Percentiles rank a stretch among this genome's conserved stretches.
phyloP scores from a whole-genome alignment of 2,113 vertebrate genomes.

The Panthera tigris region DNA sequence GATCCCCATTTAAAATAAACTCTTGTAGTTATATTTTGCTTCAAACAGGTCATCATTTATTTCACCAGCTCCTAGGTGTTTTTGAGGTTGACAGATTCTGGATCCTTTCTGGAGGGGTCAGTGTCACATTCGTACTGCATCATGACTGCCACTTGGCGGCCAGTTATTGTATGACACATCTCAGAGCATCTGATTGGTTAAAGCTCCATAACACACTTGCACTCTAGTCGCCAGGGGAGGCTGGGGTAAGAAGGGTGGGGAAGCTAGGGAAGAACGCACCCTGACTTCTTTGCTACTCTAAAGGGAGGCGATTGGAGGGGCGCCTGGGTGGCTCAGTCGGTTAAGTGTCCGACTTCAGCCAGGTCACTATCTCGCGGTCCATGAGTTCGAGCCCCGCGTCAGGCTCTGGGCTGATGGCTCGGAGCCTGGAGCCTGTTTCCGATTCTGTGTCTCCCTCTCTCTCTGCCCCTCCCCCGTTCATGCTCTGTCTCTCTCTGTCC shows the following conservation, averaged over 20 bases:
- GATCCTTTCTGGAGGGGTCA: not conserved
- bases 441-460: no score
- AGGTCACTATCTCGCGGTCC: no score
- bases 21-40: not conserved
- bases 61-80: not conserved
- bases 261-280: not conserved
- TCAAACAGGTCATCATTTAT: not conserved
- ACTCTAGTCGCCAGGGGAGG: not conserved
- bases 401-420: no score
- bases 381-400: no score
- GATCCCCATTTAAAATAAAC: not conserved
- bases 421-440: no score
- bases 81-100: not conserved
- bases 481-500: no score
- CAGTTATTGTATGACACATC: not conserved
- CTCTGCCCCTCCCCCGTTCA: no score
- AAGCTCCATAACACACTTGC: not conserved
- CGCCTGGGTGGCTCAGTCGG: no score
- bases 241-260: not conserved
- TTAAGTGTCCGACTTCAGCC: no score
- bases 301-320: not conserved
- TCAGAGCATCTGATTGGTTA: not conserved
- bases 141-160: slow-evolving; percentile 22
- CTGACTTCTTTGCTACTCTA: not conserved
- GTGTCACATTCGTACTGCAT: not conserved